Conservation (phyloP, 2,797 vertebrate species). For the Poecilia velifera region DNA sequence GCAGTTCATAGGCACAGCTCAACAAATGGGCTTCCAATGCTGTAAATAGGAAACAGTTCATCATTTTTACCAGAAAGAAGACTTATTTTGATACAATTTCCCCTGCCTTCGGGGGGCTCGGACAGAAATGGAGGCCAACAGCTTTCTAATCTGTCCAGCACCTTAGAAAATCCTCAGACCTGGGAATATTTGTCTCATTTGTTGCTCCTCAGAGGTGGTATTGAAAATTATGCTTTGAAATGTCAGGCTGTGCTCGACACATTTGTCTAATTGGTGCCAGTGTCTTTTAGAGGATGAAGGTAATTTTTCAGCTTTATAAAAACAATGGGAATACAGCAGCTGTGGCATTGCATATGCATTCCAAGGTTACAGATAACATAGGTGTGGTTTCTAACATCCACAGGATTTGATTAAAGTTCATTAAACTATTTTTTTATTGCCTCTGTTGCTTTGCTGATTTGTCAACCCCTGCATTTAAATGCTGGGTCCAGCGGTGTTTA, state of each 20-base stretch:
- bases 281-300: not conserved
- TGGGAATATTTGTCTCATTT: constrained; percentile 3
- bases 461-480: not conserved
- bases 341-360: not conserved
- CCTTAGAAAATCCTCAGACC: not conserved
- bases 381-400: not conserved
- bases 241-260: not conserved
- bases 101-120: not conserved
- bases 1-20: not conserved
- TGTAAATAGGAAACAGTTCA: not conserved
- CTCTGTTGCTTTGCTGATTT: not conserved
- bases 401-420: not conserved
- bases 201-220: not conserved
- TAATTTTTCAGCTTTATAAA: not conserved
- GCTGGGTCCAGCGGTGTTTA: not conserved
- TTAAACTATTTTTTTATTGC: not conserved
- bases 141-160: not conserved
- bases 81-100: not conserved
- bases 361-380: not conserved
- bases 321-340: not conserved
- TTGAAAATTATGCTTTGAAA: constrained; percentile 4
- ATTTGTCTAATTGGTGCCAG: not conserved
- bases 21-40: not conserved
- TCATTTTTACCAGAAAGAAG: not conserved
- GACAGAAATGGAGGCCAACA: constrained; percentile 3